phyloP scores from a whole-genome alignment of 2,113 vertebrate genomes.

The Gymnocephalus cernua region DNA sequence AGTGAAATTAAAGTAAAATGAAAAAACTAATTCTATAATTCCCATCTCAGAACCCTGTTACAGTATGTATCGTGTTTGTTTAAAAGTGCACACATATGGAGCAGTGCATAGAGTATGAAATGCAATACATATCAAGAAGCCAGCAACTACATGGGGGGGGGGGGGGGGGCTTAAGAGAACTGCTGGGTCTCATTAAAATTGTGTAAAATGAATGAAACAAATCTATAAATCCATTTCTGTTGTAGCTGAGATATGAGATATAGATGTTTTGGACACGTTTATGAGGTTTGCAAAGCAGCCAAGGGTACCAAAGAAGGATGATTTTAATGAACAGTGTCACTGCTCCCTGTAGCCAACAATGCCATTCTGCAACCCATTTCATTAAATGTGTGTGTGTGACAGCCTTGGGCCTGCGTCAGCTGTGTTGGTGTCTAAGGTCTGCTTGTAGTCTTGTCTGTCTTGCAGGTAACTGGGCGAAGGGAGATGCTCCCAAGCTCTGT shows the following conservation, averaged over 20 bases:
- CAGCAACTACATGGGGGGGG: neutral
- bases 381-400: constrained; percentile 21
- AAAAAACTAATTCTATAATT: neutral
- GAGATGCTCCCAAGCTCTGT: neutral
- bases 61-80: neutral
- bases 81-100: neutral
- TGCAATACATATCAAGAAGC: neutral
- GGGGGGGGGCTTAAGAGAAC: neutral
- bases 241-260: neutral
- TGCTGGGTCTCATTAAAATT: neutral
- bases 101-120: neutral
- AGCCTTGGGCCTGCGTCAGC: neutral
- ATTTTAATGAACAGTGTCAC: constrained; percentile 33
- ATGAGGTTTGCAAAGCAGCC: neutral
- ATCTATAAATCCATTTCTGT: neutral
- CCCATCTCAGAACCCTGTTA: neutral
- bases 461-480: constrained; percentile 11
- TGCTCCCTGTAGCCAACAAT: neutral
- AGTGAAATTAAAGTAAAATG: neutral
- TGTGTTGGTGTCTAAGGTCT: neutral
- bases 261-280: neutral
- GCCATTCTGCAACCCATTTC: neutral
- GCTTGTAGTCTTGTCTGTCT: neutral
- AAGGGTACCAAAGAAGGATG: constrained; percentile 1
- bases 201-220: neutral